Percentiles rank a stretch among this genome's conserved stretches.
Evolutionary conservation across 2,797 vertebrate species (phyloP).

Genomic region (Cirrhinus molitorella): DNA sequence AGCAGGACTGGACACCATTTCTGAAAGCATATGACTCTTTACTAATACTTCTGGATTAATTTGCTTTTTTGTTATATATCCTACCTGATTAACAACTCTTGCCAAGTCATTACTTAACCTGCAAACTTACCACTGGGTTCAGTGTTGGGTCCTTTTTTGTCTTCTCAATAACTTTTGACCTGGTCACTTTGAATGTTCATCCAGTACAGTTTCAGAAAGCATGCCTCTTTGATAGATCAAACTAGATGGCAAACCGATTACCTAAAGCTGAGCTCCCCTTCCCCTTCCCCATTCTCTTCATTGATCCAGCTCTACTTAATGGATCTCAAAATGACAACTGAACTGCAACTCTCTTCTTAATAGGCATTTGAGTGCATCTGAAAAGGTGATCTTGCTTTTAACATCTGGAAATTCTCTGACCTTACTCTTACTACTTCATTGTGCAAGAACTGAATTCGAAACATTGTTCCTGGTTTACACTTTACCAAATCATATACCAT

Average conservation of each 20-base stretch:
- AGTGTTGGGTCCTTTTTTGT: background rate
- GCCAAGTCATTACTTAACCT: background rate
- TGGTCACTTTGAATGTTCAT: background rate
- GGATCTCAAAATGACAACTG: conserved; percentile 16
- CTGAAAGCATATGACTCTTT: background rate
- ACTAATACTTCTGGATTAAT: background rate
- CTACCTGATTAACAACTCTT: background rate
- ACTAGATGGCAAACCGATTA: background rate
- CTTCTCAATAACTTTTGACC: background rate
- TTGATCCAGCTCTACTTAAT: background rate
- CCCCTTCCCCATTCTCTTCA: background rate
- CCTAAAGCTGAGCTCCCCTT: background rate
- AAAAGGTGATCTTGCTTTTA: background rate
- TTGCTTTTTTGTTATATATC: background rate
- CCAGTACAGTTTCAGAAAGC: background rate
- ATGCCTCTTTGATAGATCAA: conserved; percentile 3
- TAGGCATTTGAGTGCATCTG: background rate
- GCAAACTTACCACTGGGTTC: background rate
- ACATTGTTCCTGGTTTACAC: background rate
- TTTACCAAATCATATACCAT: background rate
- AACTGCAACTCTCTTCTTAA: background rate
- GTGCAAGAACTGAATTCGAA: background rate
- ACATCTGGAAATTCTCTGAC: background rate
- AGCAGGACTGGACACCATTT: background rate
- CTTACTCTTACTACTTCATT: background rate